These are phyloP conservation scores for Perognathus longimembris DNA, from an alignment of 2,113 vertebrate species.

Conservation along the genomic window DNA sequence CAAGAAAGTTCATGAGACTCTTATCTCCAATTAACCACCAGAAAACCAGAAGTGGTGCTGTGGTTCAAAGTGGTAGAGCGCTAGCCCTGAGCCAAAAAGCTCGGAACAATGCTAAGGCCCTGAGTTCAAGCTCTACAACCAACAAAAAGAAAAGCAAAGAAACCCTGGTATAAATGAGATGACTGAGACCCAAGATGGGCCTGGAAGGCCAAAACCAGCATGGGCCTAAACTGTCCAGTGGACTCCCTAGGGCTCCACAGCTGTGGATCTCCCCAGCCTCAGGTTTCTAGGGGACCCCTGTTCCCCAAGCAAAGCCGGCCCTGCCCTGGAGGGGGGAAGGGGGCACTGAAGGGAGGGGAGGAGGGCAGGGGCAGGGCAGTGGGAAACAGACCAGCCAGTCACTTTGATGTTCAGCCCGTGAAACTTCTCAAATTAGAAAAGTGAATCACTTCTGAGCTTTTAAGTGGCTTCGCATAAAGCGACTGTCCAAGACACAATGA, in stretches of 20 bases:
- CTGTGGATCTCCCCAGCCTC: background rate
- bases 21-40: no score
- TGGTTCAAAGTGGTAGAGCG: no score
- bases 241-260: no score
- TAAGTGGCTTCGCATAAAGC: slow-evolving; percentile 81
- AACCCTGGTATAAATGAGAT: background rate
- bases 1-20: no score
- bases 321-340: no score
- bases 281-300: no score
- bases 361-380: background rate
- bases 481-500: slow-evolving; percentile 76
- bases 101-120: no score
- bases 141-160: background rate
- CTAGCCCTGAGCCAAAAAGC: no score
- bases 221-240: background rate
- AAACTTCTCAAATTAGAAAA: slow-evolving; percentile 83
- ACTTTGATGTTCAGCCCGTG: slow-evolving; percentile 84
- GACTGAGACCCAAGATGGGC: background rate
- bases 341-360: no score
- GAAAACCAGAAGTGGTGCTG: no score
- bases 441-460: slow-evolving; percentile 83
- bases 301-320: no score
- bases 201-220: background rate
- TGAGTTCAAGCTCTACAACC: no score
- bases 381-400: slow-evolving; percentile 10